phyloP scores from a whole-genome alignment of 2,888 invertebrate species.

The Calameuta filiformis region DNA sequence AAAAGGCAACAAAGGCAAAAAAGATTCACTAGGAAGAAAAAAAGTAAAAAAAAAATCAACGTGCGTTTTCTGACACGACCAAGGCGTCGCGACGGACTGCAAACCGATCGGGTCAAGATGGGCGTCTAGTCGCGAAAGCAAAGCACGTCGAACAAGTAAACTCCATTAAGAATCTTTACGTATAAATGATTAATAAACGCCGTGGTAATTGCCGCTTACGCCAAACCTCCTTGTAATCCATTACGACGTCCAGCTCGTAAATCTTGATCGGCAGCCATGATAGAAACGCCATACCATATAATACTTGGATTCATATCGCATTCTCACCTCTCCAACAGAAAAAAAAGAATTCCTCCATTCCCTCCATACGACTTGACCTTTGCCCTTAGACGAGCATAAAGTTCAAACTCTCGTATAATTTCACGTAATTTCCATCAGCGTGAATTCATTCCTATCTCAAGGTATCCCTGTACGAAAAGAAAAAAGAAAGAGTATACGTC shows the following conservation, averaged over 20 bases:
- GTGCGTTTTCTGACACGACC: neutral
- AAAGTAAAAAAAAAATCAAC: neutral
- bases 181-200: constrained; percentile 16
- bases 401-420: neutral
- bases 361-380: neutral
- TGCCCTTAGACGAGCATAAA: neutral
- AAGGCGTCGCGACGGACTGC: neutral
- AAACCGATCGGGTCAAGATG: neutral
- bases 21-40: too few relatives aligned
- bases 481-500: too few relatives aligned
- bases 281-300: constrained; percentile 3
- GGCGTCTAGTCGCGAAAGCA: neutral
- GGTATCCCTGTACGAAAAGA: neutral
- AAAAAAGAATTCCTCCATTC: neutral
- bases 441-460: neutral
- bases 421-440: neutral
- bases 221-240: constrained; percentile 20
- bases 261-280: constrained; percentile 20
- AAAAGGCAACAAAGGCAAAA: too few relatives aligned
- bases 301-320: neutral
- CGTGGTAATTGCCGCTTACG: constrained; percentile 12
- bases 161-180: constrained; percentile 17
- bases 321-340: neutral
- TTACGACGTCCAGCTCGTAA: constrained; percentile 24
- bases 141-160: constrained; percentile 8